A percentile compares a stretch with the other conserved stretches of the same genome.
These are phyloP conservation scores for Nycticorax nycticorax DNA, from an alignment of 2,113 vertebrate genomes.

Conservation along the genomic window DNA sequence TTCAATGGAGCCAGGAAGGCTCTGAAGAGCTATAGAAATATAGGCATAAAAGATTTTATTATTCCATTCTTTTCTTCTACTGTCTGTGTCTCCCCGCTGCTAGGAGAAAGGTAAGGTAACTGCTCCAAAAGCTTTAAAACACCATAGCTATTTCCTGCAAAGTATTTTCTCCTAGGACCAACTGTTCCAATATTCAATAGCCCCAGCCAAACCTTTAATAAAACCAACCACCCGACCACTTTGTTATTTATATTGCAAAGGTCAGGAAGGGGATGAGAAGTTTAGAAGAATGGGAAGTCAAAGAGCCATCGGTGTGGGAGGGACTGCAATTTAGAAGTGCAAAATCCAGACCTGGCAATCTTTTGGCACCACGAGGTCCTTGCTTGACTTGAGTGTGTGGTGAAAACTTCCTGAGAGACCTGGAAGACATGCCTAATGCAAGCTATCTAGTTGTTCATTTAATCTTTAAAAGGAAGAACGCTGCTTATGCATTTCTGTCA, in stretches of 20 bases:
- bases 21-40: slow-evolving; percentile 3
- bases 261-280: neutral
- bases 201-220: neutral
- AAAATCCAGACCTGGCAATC: neutral
- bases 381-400: neutral
- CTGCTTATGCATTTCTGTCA: slow-evolving; percentile 17
- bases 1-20: neutral
- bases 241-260: neutral
- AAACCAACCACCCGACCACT: neutral
- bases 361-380: neutral
- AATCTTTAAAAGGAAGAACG: neutral
- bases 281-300: neutral
- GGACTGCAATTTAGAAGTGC: neutral
- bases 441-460: neutral
- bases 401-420: neutral
- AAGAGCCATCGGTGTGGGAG: neutral
- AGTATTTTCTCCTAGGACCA: neutral
- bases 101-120: neutral
- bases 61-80: slow-evolving; percentile 4
- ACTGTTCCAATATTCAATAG: neutral
- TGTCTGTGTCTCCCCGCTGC: neutral
- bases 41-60: neutral
- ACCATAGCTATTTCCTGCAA: neutral
- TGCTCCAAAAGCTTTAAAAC: neutral
- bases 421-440: neutral